Evolutionary conservation across 2,113 vertebrate species (phyloP).

Genomic region (Okapia johnstoni): DNA sequence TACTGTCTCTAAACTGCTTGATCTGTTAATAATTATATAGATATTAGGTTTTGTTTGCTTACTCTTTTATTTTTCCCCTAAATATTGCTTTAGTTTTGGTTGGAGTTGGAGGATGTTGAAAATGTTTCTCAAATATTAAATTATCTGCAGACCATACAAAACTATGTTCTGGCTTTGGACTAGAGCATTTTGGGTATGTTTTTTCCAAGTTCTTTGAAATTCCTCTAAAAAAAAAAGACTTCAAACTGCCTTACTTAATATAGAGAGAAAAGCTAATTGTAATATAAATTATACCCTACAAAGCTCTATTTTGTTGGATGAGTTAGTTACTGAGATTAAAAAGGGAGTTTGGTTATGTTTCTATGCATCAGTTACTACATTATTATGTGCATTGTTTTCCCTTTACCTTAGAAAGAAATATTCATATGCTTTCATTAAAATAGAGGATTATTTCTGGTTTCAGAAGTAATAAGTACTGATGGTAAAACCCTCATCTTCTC

Average conservation of each 20-base stretch:
- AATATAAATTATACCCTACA: background rate
- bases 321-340: background rate
- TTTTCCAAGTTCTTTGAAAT: slow-evolving; percentile 41
- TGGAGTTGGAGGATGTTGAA: slow-evolving; percentile 59
- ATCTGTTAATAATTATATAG: slow-evolving; percentile 50
- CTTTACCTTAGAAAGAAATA: background rate
- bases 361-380: background rate
- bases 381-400: background rate
- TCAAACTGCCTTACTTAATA: slow-evolving; percentile 29
- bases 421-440: slow-evolving; percentile 41
- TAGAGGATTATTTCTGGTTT: slow-evolving; percentile 43
- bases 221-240: background rate
- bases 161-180: slow-evolving; percentile 36
- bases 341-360: background rate
- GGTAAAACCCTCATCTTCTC: background rate
- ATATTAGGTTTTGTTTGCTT: slow-evolving; percentile 49
- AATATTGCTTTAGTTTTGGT: slow-evolving; percentile 53
- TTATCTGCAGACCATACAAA: slow-evolving; percentile 39
- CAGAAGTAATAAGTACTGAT: background rate
- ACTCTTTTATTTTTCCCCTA: background rate
- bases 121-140: slow-evolving; percentile 57
- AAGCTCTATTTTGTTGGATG: background rate
- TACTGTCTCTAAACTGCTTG: background rate
- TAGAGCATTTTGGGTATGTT: background rate
- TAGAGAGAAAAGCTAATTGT: background rate